Evolutionary conservation across 2,113 vertebrate genomes (phyloP).

Genomic region (Chinchilla lanigera): DNA sequence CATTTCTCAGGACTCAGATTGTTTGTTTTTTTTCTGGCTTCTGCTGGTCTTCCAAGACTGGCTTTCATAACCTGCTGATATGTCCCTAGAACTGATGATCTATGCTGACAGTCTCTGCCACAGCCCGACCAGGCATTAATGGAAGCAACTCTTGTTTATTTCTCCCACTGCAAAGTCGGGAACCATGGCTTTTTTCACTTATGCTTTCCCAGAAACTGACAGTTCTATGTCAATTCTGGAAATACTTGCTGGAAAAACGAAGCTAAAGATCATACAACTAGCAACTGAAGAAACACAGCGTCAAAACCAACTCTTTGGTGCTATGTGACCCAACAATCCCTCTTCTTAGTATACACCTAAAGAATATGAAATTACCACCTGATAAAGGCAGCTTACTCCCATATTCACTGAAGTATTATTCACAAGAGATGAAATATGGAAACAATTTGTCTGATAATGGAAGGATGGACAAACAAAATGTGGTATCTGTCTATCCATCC

Average conservation of each 20-base stretch:
- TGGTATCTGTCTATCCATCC: neutral
- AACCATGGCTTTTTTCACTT: conserved; percentile 1
- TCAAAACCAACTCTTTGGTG: neutral
- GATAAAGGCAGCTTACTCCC: neutral
- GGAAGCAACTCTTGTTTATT: neutral
- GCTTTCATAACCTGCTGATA: neutral
- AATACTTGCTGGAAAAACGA: neutral
- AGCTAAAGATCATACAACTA: neutral
- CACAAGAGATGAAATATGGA: neutral
- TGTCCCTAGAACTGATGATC: neutral
- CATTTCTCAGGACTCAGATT: neutral
- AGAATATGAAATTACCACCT: neutral
- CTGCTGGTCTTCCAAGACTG: neutral
- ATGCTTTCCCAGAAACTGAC: neutral
- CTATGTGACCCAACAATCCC: neutral
- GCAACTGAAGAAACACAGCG: neutral
- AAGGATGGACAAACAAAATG: neutral
- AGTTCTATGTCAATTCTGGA: neutral
- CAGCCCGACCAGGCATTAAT: neutral
- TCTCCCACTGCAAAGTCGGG: neutral
- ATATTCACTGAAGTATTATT: neutral
- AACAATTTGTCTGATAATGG: neutral
- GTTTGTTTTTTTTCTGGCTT: neutral
- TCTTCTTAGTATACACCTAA: neutral
- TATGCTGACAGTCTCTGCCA: neutral